Evolutionary conservation across 2,888 invertebrate genomes (phyloP), one percentile per base, ranked within the genome.

Genomic region (Drosophila hawaiiensis): DNA sequence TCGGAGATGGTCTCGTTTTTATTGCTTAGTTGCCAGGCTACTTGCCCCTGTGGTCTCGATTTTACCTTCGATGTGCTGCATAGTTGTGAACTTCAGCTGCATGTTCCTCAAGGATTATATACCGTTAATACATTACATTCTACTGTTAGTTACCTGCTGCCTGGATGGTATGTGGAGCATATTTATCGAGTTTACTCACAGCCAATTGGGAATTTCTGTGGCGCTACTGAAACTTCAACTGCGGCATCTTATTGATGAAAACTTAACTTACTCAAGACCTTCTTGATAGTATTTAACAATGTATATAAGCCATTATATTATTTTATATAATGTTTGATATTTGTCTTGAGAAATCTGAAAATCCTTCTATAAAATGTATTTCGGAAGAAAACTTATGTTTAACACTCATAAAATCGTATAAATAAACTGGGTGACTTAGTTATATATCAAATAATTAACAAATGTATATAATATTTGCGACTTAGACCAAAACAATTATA

Each of bases 1-100:
- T 76, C 58, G 63, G 68, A 72, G 55, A 79, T 76, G 80, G 69
- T 85, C 73, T 78, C 80, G 68, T 68, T 85, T 88, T 84, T 88
- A 84, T 88, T 88, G 85, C 73, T 64, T 71, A 49, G 69, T 68
- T 58, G 65, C 76, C 49, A 65, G 68, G 22, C 35, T 37, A 49
- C 29, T 29, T 29, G 56, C 37, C 49, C 52, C 49, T 16, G 28
- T 54, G 76, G 59, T 52, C 49, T 53, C 67, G 43, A 65, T 60
- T 60, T 37, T 19, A 39, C 54, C 43, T 43, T 58, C 67, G 39
- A 67, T 52, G 22, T 41, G 31, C 31, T 59, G 59, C 64, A 80
- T 83, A 83, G 84, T 81, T 88, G 62, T 68, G 50, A 62, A 68
- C 69, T 67, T 53, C 52, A 58, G 78, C 59, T 68, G 62, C 67